Base-by-base conservation (phyloP, 2,113 vertebrate genomes). In the Ictidomys tridecemlineatus region DNA sequence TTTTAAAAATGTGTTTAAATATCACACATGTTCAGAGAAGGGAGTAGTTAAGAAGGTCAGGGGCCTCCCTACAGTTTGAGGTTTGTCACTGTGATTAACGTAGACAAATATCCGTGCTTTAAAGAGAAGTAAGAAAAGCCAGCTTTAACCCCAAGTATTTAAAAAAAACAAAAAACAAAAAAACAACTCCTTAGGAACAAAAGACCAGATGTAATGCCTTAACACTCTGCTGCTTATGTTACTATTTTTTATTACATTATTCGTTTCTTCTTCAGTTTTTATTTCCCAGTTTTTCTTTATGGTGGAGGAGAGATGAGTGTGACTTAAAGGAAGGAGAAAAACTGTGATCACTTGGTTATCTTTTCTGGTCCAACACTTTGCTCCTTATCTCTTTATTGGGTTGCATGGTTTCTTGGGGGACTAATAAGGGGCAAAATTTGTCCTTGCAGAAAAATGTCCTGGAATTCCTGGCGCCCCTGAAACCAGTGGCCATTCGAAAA, bases 391-490 rank as follows among this genome's bases (percentile, higher is more conserved):
- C 22, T 42, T 30, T 12, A 0, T 61, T n/a, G n/a, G 58, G 9
- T 45, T 51, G 12, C 5, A 4, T 24, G 48, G 39, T 65, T 10
- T 32, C 4, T 39, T 51, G 12, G 4, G 17, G 22, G 16, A 17
- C 56, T n/a, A 22, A 63, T 79, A 30, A 65, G 22, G 4, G 12
- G 5, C 14, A 53, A 30, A 17, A 39, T 4, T 34, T 96, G 91
- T 24, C 39, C 92, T 69, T 72, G 3, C 88, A 99, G 99, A 98
- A 99, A 99, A 99, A 99, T 77, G 98, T 99, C 0, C 79, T 82
- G 65, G 99, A 99, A 45, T 99, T 99, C 95, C 99, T 99, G 98
- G 97, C 98, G 0, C 99, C 99, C 1, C 98, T 99, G 98, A 99
- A 99, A 78, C 99, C 99, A 1, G 99, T 98, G 73, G 99, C 99